Evolutionary conservation across 2,797 vertebrate genomes (phyloP).

Genomic region (Mormyrus hasselquistii): DNA sequence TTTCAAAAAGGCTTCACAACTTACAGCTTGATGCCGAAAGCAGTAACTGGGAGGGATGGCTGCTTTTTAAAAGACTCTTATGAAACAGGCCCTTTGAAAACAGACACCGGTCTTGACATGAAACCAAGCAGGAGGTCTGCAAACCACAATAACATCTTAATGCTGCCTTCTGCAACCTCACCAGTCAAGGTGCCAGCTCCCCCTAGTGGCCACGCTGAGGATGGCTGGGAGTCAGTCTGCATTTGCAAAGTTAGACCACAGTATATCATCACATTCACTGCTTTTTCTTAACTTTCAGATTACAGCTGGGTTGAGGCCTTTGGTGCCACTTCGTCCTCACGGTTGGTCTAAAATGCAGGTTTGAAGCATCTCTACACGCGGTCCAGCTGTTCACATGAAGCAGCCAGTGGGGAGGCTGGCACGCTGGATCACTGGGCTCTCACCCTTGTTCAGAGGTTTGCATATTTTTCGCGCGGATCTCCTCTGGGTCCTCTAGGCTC

Average conservation of each 20-base stretch:
- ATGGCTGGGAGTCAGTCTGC: background rate
- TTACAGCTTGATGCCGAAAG: background rate
- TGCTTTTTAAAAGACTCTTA: background rate
- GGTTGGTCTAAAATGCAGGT: background rate
- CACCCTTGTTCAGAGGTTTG: background rate
- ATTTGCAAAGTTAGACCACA: background rate
- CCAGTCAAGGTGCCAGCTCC: background rate
- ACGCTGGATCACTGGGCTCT: background rate
- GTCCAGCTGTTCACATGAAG: background rate
- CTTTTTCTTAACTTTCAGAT: background rate
- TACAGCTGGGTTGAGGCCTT: background rate
- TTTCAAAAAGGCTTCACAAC: background rate
- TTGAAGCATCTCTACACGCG: background rate
- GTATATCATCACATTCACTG: background rate
- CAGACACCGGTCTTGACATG: background rate
- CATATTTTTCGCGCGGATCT: background rate
- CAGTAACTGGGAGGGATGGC: background rate
- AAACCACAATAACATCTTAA: background rate
- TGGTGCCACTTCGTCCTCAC: background rate
- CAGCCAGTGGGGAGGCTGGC: background rate
- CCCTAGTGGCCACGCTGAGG: background rate
- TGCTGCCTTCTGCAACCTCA: background rate
- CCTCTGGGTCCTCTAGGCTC: background rate
- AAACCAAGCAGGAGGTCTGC: background rate
- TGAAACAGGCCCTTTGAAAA: background rate